Evolutionary conservation across 2,797 vertebrate species (phyloP).

Genomic region (Typhlichthys eigenmanni): DNA sequence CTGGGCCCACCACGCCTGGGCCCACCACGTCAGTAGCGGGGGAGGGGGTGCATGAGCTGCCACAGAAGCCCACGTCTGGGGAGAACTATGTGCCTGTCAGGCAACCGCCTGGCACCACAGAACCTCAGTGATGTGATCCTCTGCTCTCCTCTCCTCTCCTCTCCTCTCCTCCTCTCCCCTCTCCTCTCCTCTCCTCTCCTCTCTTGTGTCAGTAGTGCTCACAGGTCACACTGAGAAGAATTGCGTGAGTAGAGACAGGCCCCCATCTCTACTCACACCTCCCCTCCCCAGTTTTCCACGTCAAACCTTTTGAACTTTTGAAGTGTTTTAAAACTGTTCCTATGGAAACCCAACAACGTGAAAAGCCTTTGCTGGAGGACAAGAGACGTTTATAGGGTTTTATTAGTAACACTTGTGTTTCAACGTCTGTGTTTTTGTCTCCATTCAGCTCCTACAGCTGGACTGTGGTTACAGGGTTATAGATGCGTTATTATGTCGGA

Average conservation of each 20-base stretch:
- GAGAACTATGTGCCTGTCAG: slow-evolving; percentile 80
- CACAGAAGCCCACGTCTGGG: slow-evolving; percentile 83
- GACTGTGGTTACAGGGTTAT: slow-evolving; percentile 47
- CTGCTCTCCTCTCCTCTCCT: neutral
- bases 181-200: too few relatives aligned
- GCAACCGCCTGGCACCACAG: slow-evolving; percentile 12
- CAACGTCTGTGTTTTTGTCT: slow-evolving; percentile 52
- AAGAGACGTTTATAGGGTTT: slow-evolving; percentile 35
- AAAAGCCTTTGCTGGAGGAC: slow-evolving; percentile 43
- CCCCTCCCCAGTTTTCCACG: slow-evolving; percentile 60
- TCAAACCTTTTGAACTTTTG: slow-evolving; percentile 61
- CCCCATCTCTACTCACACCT: slow-evolving; percentile 1
- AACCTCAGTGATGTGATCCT: slow-evolving; percentile 13
- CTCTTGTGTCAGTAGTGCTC: slow-evolving; percentile 17
- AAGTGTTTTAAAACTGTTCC: slow-evolving; percentile 72
- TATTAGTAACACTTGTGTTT: slow-evolving; percentile 46
- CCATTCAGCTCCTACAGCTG: slow-evolving; percentile 36
- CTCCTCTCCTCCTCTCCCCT: too few relatives aligned
- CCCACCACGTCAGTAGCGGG: slow-evolving; percentile 25
- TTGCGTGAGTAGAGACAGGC: slow-evolving; percentile 16
- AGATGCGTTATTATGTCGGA: slow-evolving; percentile 11
- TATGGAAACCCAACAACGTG: slow-evolving; percentile 69
- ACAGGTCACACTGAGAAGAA: slow-evolving; percentile 24
- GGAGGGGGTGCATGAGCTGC: slow-evolving; percentile 50
- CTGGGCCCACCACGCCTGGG: slow-evolving; percentile 40